A percentile compares a stretch with the other conserved stretches of the same genome.
These are phyloP conservation scores for Typhlichthys eigenmanni DNA, from an alignment of 2,797 vertebrate species.

Conservation along the genomic window DNA sequence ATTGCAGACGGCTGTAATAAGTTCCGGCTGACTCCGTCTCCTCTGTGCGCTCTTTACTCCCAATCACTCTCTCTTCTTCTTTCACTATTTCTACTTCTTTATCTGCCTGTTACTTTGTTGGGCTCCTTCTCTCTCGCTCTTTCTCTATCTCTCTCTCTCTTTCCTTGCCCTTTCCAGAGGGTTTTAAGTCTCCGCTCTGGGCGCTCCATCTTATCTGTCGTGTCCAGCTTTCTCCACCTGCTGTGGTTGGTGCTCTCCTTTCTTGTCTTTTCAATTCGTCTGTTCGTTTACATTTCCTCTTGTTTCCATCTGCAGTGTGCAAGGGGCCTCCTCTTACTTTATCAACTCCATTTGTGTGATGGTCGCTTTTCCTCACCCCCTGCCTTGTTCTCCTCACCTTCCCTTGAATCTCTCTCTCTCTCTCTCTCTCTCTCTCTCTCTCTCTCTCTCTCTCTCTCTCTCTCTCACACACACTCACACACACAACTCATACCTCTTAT, in stretches of 20 bases:
- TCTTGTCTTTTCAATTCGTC: background rate
- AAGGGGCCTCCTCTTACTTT: conserved; percentile 1
- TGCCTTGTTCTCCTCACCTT: conserved; percentile 12
- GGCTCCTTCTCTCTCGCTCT: background rate
- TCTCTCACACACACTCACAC: conserved; percentile 39
- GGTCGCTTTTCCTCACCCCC: background rate
- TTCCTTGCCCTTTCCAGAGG: conserved; percentile 47
- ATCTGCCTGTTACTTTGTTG: background rate
- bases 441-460: conserved; percentile 26
- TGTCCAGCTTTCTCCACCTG: conserved; percentile 25
- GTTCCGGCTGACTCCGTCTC: conserved; percentile 23
- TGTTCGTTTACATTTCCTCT: background rate
- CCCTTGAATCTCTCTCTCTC: conserved; percentile 1
- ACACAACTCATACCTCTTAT: background rate
- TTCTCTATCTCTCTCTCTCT: background rate
- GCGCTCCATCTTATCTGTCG: conserved; percentile 45
- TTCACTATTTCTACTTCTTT: background rate
- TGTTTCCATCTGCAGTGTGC: conserved; percentile 6
- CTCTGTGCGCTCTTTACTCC: background rate
- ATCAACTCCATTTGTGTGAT: background rate
- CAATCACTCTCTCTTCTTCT: background rate
- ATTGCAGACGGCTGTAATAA: conserved; percentile 42
- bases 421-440: background rate
- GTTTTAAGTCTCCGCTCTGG: conserved; percentile 33
- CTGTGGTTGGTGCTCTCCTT: conserved; percentile 5